Evolutionary conservation across 2,888 invertebrate genomes (phyloP), one percentile per base, ranked within the genome.

Genomic region (Drosophila rubida): DNA sequence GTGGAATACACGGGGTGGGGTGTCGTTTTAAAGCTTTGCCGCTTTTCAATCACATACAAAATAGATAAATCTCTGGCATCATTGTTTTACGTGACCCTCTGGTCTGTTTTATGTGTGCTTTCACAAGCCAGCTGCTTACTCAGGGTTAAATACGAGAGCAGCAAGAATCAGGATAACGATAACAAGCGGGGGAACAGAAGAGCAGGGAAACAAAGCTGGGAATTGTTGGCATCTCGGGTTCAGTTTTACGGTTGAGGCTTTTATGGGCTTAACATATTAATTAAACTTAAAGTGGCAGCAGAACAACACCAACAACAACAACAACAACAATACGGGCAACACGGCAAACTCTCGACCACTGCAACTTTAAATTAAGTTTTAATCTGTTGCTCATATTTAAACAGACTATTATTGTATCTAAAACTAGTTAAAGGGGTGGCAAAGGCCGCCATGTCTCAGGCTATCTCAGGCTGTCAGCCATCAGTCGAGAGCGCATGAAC

Each of bases 381-480:
- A 85, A 85, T 86, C 87, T 80, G 82, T 85, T 83, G 83, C 83
- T 80, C 75, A 85, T 80, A 73, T 85, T 79, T 79, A 81, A 70
- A 75, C 67, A 81, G 71, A 59, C 51, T 27, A 30, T 9, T 42
- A 27, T 32, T 54, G 49, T 51, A 50, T 46, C 42, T 41, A 30
- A 48, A 14, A 14, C 16, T 41, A 48, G 11, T 48, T 13, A n/a
- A 19, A n/a, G 46, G 27, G 44, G 25, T 5, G 45, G 16, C 22
- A 32, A 27, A 27, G 27, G 45, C 23, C 25, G 11, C 22, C 25
- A 39, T 14, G 58, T 42, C 19, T 19, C 13, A 11, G 14, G 39
- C 54, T 44, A 62, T 42, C 19, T 19, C 13, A 11, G 14, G 39
- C 54, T 44, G 32, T 11, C 42, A 53, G 64, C 51, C 63, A n/a